Conservation (phyloP, 2,113 vertebrate species). For the Engraulis encrasicolus region DNA sequence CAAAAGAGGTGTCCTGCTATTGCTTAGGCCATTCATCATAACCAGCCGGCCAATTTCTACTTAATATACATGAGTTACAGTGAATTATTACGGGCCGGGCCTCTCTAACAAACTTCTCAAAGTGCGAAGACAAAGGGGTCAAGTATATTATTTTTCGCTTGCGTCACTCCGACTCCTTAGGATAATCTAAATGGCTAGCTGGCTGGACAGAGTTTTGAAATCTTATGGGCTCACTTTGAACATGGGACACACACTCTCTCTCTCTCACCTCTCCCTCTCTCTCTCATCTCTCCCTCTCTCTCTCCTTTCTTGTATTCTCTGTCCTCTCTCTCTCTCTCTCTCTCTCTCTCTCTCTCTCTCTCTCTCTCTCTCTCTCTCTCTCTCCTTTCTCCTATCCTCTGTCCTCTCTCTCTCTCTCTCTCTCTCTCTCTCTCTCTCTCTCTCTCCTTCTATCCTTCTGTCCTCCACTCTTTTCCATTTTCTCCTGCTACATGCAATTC, state of each 20-base stretch:
- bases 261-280: constrained; percentile 43
- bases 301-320: no score
- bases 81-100: constrained; percentile 87
- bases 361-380: constrained; percentile 42
- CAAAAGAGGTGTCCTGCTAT: constrained; percentile 90
- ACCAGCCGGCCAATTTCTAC: constrained; percentile 83
- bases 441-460: constrained; percentile 30
- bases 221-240: constrained; percentile 55
- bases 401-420: neutral
- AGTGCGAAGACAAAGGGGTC: constrained; percentile 82
- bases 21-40: constrained; percentile 95
- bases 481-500: constrained; percentile 1
- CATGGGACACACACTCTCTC: constrained; percentile 44
- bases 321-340: constrained; percentile 43
- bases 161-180: constrained; percentile 54
- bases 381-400: constrained; percentile 30
- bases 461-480: constrained; percentile 25
- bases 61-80: constrained; percentile 93
- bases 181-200: constrained; percentile 60
- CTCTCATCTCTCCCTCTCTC: no score
- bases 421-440: neutral
- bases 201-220: constrained; percentile 48
- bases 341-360: constrained; percentile 38
- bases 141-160: constrained; percentile 80
- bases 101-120: constrained; percentile 92